Base-by-base conservation (phyloP, 1,140 invertebrate species). In the Calliopsis andreniformis region DNA sequence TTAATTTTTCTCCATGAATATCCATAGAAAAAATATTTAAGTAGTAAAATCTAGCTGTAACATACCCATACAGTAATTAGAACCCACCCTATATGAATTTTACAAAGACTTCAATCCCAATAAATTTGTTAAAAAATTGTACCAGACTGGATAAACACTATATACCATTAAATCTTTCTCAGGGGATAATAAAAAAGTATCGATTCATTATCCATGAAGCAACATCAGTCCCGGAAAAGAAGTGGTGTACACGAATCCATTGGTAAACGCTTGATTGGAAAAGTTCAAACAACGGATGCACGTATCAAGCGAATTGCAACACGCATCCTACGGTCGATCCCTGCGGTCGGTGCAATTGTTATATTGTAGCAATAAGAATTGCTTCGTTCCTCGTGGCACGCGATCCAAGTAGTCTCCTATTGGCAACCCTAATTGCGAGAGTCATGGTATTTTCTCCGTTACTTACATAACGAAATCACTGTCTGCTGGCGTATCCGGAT, bases 341-440 rank as follows among this genome's bases (percentile, higher is more conserved):
- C 35, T 59, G 61, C 43, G 66, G 68, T 53, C 66, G 79, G 32
- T 45, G 79, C 79, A 83, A 82, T 82, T 82, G 80, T 76, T 75
- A 75, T 71, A 80, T 79, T 83, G 75, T 82, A 78, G 80, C 80
- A 83, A 75, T 67, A 78, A 82, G 67, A 78, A 61, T 82, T 82
- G 70, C 80, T 68, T 59, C 68, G 80, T 67, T 78, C 45, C 58
- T 56, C 80, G 49, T 73, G 80, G 80, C 80, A 83, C 80, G 80
- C 80, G 80, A 83, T 83, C 80, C 47, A 67, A 72, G 56, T 68
- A 47, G 79, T 66, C 61, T 42, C 75, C 73, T 82, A 82, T 82
- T 78, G 80, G 79, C 45, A 67, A 82, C 32, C 66, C 73, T 82
- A 82, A 82, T 83, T 82, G 80, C 79, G 58, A 82, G 79, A 78